These are phyloP conservation scores for Diplodus puntazzo DNA, from an alignment of 2,797 vertebrate species.

Conservation along the genomic window DNA sequence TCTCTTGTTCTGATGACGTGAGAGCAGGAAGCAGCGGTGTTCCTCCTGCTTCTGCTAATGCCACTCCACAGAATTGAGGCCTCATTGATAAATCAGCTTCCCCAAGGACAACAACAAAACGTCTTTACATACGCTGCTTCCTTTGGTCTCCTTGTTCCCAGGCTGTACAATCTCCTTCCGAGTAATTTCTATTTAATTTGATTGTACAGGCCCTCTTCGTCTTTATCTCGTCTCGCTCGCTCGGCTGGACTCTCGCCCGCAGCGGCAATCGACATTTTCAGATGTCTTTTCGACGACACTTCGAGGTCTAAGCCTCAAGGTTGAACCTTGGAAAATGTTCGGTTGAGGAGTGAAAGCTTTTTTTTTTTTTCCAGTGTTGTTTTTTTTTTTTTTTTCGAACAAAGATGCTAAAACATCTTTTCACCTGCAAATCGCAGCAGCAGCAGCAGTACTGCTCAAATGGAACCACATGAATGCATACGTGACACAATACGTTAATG, in stretches of 20 bases:
- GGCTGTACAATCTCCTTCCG: constrained; percentile 1
- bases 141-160: constrained; percentile 1
- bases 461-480: constrained; percentile 16
- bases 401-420: neutral
- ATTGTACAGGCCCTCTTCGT: neutral
- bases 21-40: constrained; percentile 3
- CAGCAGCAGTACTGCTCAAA: neutral
- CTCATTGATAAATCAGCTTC: constrained; percentile 39
- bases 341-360: constrained; percentile 22
- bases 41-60: constrained; percentile 36
- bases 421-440: constrained; percentile 28
- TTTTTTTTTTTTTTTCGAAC: neutral
- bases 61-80: constrained; percentile 28
- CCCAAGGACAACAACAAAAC: constrained; percentile 13
- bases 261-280: constrained; percentile 13
- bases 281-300: constrained; percentile 28
- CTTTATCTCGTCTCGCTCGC: neutral
- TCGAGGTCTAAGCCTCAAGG: constrained; percentile 1
- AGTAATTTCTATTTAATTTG: constrained; percentile 22
- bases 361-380: neutral
- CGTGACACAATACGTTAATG: constrained; percentile 16
- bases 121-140: neutral
- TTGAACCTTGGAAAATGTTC: neutral
- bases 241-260: constrained; percentile 27
- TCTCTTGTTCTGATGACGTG: constrained; percentile 26